phyloP scores from a whole-genome alignment of 1,140 invertebrate species.

The Leucophenga varia region DNA sequence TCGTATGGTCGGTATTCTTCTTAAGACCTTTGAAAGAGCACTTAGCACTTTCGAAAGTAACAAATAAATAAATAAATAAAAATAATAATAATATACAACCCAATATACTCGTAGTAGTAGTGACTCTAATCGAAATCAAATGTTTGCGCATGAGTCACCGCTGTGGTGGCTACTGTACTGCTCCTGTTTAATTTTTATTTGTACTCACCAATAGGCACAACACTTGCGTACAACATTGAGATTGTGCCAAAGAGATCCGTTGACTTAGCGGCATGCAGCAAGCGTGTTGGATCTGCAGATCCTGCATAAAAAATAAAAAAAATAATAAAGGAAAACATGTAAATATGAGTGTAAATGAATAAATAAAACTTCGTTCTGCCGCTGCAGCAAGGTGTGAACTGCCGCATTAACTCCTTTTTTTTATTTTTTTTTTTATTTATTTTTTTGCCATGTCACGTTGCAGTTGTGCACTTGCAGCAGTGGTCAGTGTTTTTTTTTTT shows the following conservation, averaged over 20 bases:
- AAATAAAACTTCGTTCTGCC: conserved; percentile 15
- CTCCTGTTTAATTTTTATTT: background rate
- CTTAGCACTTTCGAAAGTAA: too few species aligned
- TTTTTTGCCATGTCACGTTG: background rate
- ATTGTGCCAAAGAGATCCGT: conserved; percentile 54
- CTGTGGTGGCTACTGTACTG: conserved; percentile 28
- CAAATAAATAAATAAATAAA: too few species aligned
- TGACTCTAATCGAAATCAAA: too few species aligned
- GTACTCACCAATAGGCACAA: conserved; percentile 47
- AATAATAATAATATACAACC: too few species aligned
- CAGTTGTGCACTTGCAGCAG: background rate
- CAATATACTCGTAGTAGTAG: too few species aligned
- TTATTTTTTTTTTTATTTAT: too few species aligned
- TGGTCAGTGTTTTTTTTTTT: background rate
- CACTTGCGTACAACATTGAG: conserved; percentile 40
- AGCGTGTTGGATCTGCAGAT: conserved; percentile 49
- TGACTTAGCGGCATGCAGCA: conserved; percentile 42
- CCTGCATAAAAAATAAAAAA: conserved; percentile 20
- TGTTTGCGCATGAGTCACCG: background rate
- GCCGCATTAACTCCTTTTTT: too few species aligned
- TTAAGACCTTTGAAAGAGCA: too few species aligned
- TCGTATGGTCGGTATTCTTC: too few species aligned
- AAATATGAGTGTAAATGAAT: conserved; percentile 6
- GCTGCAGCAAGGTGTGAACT: conserved; percentile 9
- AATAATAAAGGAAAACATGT: conserved; percentile 1